Evolutionary conservation across 2,797 vertebrate genomes (phyloP).

Genomic region (Aphelocoma californica): DNA sequence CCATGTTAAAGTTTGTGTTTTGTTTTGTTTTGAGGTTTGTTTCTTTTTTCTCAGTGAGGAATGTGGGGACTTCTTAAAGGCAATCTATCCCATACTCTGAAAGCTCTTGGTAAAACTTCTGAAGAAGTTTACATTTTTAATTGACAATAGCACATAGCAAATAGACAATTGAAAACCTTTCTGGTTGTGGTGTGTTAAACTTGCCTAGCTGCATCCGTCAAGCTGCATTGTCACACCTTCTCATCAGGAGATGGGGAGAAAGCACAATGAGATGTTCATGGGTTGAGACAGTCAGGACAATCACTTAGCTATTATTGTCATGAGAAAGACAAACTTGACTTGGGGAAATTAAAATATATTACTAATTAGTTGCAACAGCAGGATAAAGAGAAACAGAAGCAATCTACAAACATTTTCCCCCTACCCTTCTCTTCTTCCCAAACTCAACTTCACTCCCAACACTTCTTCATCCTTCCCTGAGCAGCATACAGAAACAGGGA

Average conservation of each 20-base stretch:
- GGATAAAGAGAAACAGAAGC: neutral
- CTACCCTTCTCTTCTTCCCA: neutral
- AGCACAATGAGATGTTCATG: neutral
- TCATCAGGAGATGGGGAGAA: neutral
- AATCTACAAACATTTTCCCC: neutral
- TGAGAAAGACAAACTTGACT: neutral
- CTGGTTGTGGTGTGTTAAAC: neutral
- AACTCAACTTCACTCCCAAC: accelerated
- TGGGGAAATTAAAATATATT: neutral
- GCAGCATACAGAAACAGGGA: accelerated
- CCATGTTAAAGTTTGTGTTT: neutral
- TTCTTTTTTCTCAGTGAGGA: neutral
- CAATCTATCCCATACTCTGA: neutral
- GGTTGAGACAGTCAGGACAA: neutral
- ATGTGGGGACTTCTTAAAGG: neutral
- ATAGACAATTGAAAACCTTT: neutral
- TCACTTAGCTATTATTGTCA: neutral
- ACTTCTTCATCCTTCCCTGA: neutral
- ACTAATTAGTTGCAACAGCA: neutral
- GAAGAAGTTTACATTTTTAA: neutral
- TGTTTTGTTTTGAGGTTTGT: accelerated
- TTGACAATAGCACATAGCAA: neutral
- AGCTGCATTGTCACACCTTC: neutral
- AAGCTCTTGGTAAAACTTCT: neutral
- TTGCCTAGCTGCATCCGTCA: neutral